Evolutionary conservation across 2,888 invertebrate genomes (phyloP).

Genomic region (Drosophila anomelani): DNA sequence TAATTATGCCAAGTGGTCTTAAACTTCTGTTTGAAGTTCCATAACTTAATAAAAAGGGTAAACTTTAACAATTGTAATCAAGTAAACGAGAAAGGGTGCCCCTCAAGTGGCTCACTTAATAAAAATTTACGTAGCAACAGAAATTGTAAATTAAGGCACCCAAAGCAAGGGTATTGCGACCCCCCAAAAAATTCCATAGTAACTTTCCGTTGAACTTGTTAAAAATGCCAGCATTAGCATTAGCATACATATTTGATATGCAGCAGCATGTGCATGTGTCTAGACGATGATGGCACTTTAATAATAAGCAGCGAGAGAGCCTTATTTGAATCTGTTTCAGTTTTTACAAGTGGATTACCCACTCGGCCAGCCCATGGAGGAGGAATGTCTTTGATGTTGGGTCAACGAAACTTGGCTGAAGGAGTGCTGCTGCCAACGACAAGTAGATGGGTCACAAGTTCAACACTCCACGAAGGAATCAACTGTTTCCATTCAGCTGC

Average conservation of each 20-base stretch:
- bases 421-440: constrained; percentile 13
- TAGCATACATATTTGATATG: constrained; percentile 40
- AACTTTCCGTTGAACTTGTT: constrained; percentile 23
- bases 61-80: not conserved
- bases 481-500: constrained; percentile 32
- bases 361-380: constrained; percentile 10
- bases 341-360: constrained; percentile 30
- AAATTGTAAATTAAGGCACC: not conserved
- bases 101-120: constrained; percentile 1
- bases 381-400: constrained; percentile 35
- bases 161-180: not conserved
- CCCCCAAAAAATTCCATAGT: not conserved
- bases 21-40: not conserved
- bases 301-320: constrained; percentile 32
- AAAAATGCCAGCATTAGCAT: constrained; percentile 17
- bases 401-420: constrained; percentile 20
- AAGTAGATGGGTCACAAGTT: constrained; percentile 38
- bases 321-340: constrained; percentile 23
- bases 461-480: constrained; percentile 28
- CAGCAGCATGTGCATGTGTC: constrained; percentile 27
- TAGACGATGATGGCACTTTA: constrained; percentile 42
- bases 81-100: not conserved
- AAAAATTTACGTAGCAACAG: not conserved
- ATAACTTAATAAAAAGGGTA: not conserved
- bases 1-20: not conserved